phyloP scores from a whole-genome alignment of 2,797 vertebrate genomes.

The Botia almorhae region DNA sequence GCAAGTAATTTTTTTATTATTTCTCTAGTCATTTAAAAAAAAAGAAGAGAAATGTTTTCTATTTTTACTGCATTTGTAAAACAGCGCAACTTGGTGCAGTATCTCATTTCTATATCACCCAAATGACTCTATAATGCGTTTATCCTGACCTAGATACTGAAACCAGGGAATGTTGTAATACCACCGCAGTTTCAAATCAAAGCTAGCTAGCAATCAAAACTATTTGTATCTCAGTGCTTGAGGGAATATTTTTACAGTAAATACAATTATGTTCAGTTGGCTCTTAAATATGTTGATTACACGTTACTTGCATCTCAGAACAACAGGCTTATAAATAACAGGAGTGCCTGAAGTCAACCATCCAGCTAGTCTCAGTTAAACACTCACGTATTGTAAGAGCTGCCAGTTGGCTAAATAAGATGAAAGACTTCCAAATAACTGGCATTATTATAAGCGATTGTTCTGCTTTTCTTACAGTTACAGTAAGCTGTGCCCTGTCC shows the following conservation, averaged over 20 bases:
- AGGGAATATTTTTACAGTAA: conserved; percentile 6
- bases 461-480: conserved; percentile 66
- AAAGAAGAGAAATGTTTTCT: neutral
- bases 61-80: conserved; percentile 3
- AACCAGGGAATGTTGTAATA: conserved; percentile 18
- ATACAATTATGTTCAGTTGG: conserved; percentile 11
- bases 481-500: neutral
- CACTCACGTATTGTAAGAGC: conserved; percentile 39
- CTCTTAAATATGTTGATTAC: conserved; percentile 6
- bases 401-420: conserved; percentile 71
- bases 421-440: conserved; percentile 69
- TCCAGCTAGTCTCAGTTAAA: conserved; percentile 54
- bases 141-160: conserved; percentile 46
- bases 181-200: conserved; percentile 1
- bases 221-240: conserved; percentile 10
- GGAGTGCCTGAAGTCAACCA: conserved; percentile 43
- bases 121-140: conserved; percentile 43
- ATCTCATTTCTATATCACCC: conserved; percentile 30
- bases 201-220: conserved; percentile 22
- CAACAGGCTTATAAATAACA: conserved; percentile 7
- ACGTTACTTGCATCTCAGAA: conserved; percentile 11
- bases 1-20: neutral
- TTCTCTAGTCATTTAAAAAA: conserved; percentile 13
- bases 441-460: conserved; percentile 71
- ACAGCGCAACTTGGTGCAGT: conserved; percentile 56